Base-by-base conservation (phyloP, 2,888 invertebrate species). In the Cactoblastis cactorum region DNA sequence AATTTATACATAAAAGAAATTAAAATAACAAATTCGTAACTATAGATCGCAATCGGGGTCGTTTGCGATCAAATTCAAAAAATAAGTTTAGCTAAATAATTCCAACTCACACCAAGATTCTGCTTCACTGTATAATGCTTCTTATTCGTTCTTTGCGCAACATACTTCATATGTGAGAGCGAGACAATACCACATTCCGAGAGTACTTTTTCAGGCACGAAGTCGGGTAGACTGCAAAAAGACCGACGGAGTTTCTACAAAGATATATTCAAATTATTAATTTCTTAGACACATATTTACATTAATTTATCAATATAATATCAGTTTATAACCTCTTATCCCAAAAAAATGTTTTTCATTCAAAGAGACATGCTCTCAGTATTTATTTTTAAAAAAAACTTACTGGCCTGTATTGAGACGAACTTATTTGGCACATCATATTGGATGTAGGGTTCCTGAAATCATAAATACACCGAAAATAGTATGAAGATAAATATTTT, bases 171-270 rank as follows among this genome's bases (percentile, higher is more conserved):
- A 1, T 60, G 63, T 18, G 65, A 71, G 5, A 85, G 39, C 0
- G 76, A 65, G 0, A 58, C 60, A 1, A 82, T 38, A 0, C 73
- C 75, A 39, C 88, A 88, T 37, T 77, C 63, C 0, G 59, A 45
- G 3, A 83, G 53, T 0, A 67, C 52, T 0, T 60, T 56, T 0
- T 50, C 55, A 2, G 70, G 58, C 1, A 86, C 72, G 0, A 88
- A 35, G 28, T 71, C 69, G 0, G 88, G 87, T 0, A 87, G 39
- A 0, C 68, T 60, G 55, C 88, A 88, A 15, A 72, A 61, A 9
- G 71, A 68, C 9, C 85, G 83, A 8, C 88, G 86, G 50, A 77
- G 68, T 66, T 77, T 85, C 88, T 86, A 59, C 1, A 71, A 65
- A 54, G 49, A 35, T 2, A 14, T 6, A 46, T 43, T 14, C 22